A percentile compares a stretch with the other conserved stretches of the same genome.
Conservation (phyloP, 64 coral and sea anemone species). For the Acropora yongei region DNA sequence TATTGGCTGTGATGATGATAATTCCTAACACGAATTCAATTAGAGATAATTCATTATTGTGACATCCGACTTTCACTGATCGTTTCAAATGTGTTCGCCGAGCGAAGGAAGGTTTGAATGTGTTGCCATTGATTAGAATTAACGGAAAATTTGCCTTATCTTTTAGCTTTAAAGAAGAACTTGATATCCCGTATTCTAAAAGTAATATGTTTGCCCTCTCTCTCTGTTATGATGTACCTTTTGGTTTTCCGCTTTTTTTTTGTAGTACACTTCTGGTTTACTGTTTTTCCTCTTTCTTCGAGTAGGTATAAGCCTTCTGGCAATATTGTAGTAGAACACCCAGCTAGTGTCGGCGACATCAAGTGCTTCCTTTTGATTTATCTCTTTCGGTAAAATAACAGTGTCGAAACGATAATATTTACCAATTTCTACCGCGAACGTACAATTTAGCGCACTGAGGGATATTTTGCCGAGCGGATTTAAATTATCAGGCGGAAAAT, state of each 20-base stretch:
- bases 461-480: background rate
- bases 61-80: background rate
- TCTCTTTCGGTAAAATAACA: background rate
- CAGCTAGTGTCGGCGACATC: background rate
- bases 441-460: background rate
- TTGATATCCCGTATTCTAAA: background rate
- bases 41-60: constrained; percentile 4
- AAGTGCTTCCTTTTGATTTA: background rate
- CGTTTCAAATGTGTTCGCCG: background rate
- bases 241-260: background rate
- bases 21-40: constrained; percentile 8
- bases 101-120: background rate
- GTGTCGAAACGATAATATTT: constrained; percentile 26
- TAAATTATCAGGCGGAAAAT: background rate
- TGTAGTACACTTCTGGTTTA: background rate
- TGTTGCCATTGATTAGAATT: background rate
- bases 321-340: background rate
- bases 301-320: background rate
- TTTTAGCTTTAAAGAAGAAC: background rate
- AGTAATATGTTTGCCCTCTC: too few species aligned
- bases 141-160: background rate
- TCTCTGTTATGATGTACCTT: background rate
- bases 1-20: constrained; percentile 1
- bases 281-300: background rate
- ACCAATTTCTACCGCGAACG: background rate